Evolutionary conservation across 2,888 invertebrate genomes (phyloP).

Genomic region (Nephrotoma guestfalica): DNA sequence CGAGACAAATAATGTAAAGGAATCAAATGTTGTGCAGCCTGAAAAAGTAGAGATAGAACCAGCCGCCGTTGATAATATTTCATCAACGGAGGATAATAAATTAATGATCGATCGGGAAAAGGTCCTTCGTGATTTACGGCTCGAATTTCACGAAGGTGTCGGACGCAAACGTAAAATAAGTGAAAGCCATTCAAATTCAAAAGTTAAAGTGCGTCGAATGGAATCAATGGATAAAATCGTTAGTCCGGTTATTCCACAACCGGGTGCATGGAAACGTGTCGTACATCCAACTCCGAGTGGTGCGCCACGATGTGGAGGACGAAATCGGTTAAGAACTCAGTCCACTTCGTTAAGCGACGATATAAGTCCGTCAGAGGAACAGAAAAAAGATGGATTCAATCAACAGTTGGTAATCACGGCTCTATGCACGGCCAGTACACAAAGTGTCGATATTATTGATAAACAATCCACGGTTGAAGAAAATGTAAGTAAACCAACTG

Average conservation of each 20-base stretch:
- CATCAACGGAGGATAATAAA: background rate
- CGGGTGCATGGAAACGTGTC: conserved; percentile 65
- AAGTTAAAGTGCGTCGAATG: conserved; percentile 40
- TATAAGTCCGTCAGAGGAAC: conserved; percentile 25
- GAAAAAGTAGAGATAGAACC: background rate
- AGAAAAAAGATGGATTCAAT: background rate
- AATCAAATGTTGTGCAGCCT: background rate
- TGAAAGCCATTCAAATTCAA: conserved; percentile 29
- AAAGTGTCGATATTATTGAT: conserved; percentile 17
- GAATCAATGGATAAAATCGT: conserved; percentile 78
- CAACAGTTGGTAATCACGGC: background rate
- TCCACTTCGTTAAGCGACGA: conserved; percentile 36
- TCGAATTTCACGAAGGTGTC: conserved; percentile 22
- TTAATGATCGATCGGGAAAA: conserved; percentile 18
- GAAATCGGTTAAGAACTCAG: conserved; percentile 20
- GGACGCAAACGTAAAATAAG: conserved; percentile 29
- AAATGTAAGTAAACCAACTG: conserved; percentile 24
- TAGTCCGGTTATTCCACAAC: conserved; percentile 81
- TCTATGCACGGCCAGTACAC: too few species aligned
- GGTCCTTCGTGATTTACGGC: conserved; percentile 25
- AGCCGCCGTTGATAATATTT: background rate
- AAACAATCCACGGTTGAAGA: conserved; percentile 33
- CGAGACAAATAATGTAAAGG: background rate
- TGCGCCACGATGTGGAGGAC: conserved; percentile 6
- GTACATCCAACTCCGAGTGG: conserved; percentile 29